A percentile compares a stretch with the other conserved stretches of the same genome.
Evolutionary conservation across 1,140 invertebrate species (phyloP).

Genomic region (Mesaphorura yosii): DNA sequence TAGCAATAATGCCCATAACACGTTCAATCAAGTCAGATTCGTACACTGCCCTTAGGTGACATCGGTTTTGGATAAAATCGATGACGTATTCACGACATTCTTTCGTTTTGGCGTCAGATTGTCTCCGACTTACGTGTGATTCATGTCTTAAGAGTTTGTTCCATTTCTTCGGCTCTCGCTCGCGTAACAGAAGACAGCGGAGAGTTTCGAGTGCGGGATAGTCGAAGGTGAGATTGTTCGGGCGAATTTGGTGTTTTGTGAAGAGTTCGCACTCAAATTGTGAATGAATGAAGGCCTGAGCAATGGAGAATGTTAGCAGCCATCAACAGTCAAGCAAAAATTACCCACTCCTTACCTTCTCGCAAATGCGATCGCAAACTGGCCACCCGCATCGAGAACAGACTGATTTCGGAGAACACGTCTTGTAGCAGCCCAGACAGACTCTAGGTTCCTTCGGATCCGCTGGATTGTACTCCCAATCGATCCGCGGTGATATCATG

Average conservation of each 20-base stretch:
- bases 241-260: not conserved
- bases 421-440: conserved; percentile 7
- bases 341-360: not conserved
- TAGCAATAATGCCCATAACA: not conserved
- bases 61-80: not conserved
- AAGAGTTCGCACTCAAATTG: conserved; percentile 5
- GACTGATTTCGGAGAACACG: not conserved
- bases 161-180: not conserved
- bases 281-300: not conserved
- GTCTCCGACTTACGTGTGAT: not conserved
- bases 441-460: not conserved
- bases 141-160: not conserved
- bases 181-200: conserved; percentile 4
- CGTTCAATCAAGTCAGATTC: not conserved
- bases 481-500: conserved; percentile 2
- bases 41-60: not conserved
- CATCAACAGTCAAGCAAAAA: not conserved
- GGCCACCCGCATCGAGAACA: not conserved
- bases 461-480: not conserved
- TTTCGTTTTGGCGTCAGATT: not conserved
- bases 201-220: not conserved
- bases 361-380: not conserved
- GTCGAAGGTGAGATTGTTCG: not conserved
- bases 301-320: not conserved
- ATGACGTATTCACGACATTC: not conserved